Conservation (phyloP, 1,140 invertebrate genomes). For the Zaprionus gabonicus region DNA sequence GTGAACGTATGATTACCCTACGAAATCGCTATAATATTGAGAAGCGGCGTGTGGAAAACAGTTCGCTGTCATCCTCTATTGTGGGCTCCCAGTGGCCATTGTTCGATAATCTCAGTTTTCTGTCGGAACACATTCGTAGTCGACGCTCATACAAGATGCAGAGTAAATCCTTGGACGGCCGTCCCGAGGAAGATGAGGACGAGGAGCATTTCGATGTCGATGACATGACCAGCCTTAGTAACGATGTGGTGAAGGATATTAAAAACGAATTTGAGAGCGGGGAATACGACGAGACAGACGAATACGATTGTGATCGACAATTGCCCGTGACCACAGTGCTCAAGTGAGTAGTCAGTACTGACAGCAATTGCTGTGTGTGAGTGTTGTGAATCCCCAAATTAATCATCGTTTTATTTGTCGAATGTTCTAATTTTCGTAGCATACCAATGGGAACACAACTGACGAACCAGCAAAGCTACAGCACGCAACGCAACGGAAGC, state of each 20-base stretch:
- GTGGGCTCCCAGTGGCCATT: conserved; percentile 77
- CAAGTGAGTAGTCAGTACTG: conserved; percentile 44
- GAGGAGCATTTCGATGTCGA: conserved; percentile 61
- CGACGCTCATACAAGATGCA: conserved; percentile 76
- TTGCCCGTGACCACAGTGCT: conserved; percentile 70
- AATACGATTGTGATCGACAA: conserved; percentile 61
- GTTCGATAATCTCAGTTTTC: conserved; percentile 76
- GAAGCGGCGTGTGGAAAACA: conserved; percentile 76
- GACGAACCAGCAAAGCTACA: conserved; percentile 27
- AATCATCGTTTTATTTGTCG: background rate
- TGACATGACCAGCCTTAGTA: conserved; percentile 56
- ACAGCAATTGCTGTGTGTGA: too few relatives aligned
- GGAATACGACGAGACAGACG: conserved; percentile 44
- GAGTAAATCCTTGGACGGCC: conserved; percentile 13
- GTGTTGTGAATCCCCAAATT: background rate
- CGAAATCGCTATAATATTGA: conserved; percentile 84
- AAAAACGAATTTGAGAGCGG: conserved; percentile 61
- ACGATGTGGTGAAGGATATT: conserved; percentile 40
- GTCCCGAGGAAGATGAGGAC: conserved; percentile 40
- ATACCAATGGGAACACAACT: conserved; percentile 50
- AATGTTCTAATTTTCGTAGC: conserved; percentile 32
- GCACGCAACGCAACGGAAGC: conserved; percentile 31
- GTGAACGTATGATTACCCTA: conserved; percentile 81
- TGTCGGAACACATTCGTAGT: conserved; percentile 78
- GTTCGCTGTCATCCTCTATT: conserved; percentile 27